Evolutionary conservation across 2,113 vertebrate genomes (phyloP).

Genomic region (Ammodramus savannarum): DNA sequence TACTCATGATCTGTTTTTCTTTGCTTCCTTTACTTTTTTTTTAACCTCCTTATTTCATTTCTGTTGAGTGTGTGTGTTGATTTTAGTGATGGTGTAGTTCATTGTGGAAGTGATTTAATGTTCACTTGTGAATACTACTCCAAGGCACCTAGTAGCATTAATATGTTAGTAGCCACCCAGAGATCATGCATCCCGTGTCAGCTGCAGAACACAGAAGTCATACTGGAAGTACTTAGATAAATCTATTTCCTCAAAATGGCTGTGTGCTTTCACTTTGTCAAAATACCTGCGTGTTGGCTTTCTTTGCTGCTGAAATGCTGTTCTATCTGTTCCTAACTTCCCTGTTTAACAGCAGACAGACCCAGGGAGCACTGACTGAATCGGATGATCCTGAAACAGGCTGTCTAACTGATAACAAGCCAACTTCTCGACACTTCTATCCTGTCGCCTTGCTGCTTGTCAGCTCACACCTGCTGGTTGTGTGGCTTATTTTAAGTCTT

Average conservation of each 20-base stretch:
- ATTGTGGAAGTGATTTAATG: background rate
- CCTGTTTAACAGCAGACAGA: slow-evolving; percentile 87
- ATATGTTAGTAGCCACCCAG: background rate
- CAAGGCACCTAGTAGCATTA: background rate
- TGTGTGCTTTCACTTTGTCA: slow-evolving; percentile 13
- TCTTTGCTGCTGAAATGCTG: slow-evolving; percentile 69
- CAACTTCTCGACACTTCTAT: slow-evolving; percentile 98
- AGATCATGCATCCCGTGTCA: background rate
- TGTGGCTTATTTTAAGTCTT: slow-evolving; percentile 99
- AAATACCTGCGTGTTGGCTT: slow-evolving; percentile 53
- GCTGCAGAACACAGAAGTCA: background rate
- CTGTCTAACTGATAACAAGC: slow-evolving; percentile 93
- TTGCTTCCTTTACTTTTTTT: background rate
- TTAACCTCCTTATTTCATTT: slow-evolving; percentile 16
- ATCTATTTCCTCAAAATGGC: background rate
- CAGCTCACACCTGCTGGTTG: slow-evolving; percentile 98
- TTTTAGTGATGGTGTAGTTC: background rate
- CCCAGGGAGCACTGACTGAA: slow-evolving; percentile 89
- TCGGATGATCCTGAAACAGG: slow-evolving; percentile 96
- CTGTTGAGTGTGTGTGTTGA: background rate
- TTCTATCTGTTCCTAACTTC: slow-evolving; percentile 76
- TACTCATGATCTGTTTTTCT: slow-evolving; percentile 1
- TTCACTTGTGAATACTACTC: background rate
- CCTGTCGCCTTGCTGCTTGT: slow-evolving; percentile 98
- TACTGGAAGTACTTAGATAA: background rate